These are phyloP conservation scores for Nasalis larvatus DNA, from an alignment of 2,113 vertebrate species.

Conservation along the genomic window DNA sequence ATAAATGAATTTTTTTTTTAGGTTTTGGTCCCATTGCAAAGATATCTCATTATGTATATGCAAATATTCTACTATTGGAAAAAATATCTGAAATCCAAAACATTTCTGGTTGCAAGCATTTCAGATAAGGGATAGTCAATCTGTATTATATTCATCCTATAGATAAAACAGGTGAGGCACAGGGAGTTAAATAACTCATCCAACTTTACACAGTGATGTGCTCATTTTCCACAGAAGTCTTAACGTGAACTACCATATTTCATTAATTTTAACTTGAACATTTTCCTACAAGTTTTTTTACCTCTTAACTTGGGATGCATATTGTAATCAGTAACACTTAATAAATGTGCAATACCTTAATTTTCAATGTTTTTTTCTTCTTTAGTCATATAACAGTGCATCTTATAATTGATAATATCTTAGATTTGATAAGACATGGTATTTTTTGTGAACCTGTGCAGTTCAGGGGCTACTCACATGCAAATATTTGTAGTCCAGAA, in stretches of 20 bases:
- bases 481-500: not conserved
- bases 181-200: not conserved
- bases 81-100: not conserved
- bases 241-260: not conserved
- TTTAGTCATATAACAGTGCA: not conserved
- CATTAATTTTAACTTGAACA: not conserved
- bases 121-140: not conserved
- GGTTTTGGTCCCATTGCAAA: not conserved
- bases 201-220: not conserved
- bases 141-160: not conserved
- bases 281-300: not conserved
- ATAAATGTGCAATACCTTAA: not conserved
- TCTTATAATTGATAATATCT: not conserved
- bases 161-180: not conserved
- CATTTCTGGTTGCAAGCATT: not conserved
- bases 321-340: not conserved
- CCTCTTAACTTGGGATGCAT: not conserved
- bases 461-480: not conserved
- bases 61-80: not conserved
- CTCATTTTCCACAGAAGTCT: not conserved
- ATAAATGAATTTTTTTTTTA: not conserved
- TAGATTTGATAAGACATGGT: not conserved
- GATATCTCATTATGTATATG: not conserved
- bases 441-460: not conserved
- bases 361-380: not conserved